phyloP scores from a whole-genome alignment of 2,113 vertebrate species.

The Willisornis vidua region DNA sequence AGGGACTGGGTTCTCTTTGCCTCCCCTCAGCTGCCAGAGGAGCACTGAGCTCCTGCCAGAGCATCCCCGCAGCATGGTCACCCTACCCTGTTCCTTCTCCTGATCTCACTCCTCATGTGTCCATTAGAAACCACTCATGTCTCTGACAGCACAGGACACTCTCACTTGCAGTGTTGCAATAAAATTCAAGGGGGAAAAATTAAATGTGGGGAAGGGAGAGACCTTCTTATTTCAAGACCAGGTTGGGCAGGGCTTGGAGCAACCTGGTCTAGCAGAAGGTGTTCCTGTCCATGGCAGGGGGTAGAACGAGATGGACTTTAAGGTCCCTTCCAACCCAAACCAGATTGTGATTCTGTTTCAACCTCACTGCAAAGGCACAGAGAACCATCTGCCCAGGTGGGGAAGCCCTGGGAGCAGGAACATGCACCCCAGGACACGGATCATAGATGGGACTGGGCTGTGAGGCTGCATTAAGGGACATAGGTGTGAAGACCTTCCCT shows the following conservation, averaged over 20 bases:
- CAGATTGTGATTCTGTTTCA: neutral
- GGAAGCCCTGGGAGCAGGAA: neutral
- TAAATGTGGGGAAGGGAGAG: neutral
- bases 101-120: fast-evolving
- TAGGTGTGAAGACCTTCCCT: neutral
- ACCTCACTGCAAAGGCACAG: neutral
- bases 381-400: neutral
- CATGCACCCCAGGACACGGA: fast-evolving
- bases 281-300: neutral
- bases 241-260: neutral
- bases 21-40: neutral
- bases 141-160: neutral
- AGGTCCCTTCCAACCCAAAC: neutral
- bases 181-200: neutral
- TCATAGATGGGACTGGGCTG: neutral
- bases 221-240: neutral
- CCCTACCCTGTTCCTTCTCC: neutral
- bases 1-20: neutral
- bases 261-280: neutral
- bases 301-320: neutral
- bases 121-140: fast-evolving
- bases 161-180: fast-evolving
- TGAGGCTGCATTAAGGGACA: neutral
- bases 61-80: neutral
- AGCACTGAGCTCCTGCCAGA: neutral